Evolutionary conservation across 2,113 vertebrate genomes (phyloP).

Genomic region (Formicarius rufipectus): DNA sequence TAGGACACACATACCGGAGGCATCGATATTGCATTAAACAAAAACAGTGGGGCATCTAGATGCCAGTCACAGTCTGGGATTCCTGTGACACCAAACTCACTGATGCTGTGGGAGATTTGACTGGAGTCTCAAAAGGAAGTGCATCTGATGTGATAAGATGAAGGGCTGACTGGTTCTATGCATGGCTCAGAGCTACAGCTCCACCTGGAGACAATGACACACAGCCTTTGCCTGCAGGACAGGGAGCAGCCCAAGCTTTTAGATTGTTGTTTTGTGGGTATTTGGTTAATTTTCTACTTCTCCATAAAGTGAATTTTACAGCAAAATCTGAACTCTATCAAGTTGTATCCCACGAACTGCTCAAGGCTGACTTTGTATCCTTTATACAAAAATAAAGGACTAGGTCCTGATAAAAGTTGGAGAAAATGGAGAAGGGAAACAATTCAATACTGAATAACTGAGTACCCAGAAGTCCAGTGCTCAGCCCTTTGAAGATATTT

Average conservation of each 20-base stretch:
- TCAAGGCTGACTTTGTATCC: neutral
- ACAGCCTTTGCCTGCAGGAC: neutral
- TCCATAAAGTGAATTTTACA: neutral
- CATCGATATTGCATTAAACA: neutral
- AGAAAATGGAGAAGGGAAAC: neutral
- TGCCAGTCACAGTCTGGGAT: neutral
- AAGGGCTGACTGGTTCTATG: neutral
- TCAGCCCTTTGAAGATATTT: neutral
- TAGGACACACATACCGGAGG: neutral
- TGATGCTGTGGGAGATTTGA: neutral
- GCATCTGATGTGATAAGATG: neutral
- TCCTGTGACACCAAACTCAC: neutral
- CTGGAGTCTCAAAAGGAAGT: neutral
- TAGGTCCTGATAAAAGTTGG: neutral
- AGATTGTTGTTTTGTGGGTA: neutral
- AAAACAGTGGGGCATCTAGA: neutral
- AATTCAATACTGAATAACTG: neutral
- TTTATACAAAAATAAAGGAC: neutral
- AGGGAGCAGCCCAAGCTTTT: neutral
- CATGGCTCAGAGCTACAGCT: neutral
- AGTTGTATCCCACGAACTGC: neutral
- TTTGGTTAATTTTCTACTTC: neutral
- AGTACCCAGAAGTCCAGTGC: neutral
- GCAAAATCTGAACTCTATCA: neutral
- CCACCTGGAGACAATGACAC: too few species aligned